Evolutionary conservation across 2,113 vertebrate species (phyloP).

Genomic region (Lota lota): DNA sequence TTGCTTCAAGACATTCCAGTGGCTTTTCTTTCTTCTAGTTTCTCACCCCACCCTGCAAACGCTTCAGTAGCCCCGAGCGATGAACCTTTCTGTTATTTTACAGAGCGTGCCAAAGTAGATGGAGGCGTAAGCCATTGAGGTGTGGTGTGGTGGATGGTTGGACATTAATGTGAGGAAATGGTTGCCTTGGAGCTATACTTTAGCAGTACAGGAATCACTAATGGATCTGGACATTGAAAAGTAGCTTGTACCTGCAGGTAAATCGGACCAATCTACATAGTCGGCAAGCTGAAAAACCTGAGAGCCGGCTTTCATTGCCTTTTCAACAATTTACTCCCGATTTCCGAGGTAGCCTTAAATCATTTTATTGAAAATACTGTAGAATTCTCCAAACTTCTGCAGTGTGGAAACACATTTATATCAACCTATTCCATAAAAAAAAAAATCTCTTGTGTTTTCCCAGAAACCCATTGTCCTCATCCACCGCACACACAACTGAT

Average conservation of each 20-base stretch:
- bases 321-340: conserved; percentile 46
- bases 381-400: neutral
- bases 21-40: conserved; percentile 29
- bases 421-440: too few relatives aligned
- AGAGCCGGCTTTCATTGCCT: conserved; percentile 34
- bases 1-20: conserved; percentile 65
- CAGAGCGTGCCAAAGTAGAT: conserved; percentile 24
- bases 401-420: neutral
- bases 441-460: conserved; percentile 31
- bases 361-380: conserved; percentile 14
- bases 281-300: conserved; percentile 56
- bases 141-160: conserved; percentile 48
- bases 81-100: conserved; percentile 34
- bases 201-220: conserved; percentile 64
- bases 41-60: too few relatives aligned
- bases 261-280: conserved; percentile 53
- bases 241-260: conserved; percentile 61
- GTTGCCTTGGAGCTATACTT: conserved; percentile 67
- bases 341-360: conserved; percentile 47
- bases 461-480: conserved; percentile 53
- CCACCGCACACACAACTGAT: conserved; percentile 35
- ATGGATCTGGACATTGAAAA: conserved; percentile 69
- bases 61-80: conserved; percentile 14
- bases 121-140: conserved; percentile 53
- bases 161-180: conserved; percentile 67